Conservation (phyloP, 2,113 vertebrate species). For the Epinephelus cyanopodus region DNA sequence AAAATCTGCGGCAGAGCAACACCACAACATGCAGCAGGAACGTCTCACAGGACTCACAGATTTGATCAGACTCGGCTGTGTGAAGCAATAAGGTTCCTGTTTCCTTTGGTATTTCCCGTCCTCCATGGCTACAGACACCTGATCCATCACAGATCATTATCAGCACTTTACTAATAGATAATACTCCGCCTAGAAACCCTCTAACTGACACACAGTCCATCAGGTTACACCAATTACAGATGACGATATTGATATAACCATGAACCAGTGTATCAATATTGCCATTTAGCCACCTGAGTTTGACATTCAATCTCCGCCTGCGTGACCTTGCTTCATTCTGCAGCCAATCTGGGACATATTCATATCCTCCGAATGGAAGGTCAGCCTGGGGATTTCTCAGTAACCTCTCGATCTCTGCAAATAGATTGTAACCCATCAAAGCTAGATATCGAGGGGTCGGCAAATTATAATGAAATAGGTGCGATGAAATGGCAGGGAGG, state of each 20-base stretch:
- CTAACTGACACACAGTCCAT: slow-evolving; percentile 28
- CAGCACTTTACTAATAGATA: slow-evolving; percentile 26
- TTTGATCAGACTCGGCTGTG: neutral
- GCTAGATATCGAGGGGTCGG: slow-evolving; percentile 35
- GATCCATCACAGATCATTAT: slow-evolving; percentile 40
- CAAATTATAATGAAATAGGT: slow-evolving; percentile 43
- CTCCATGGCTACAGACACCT: neutral
- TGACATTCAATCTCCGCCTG: slow-evolving; percentile 41
- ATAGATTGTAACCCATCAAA: slow-evolving; percentile 36
- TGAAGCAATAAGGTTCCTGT: neutral
- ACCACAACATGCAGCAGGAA: neutral
- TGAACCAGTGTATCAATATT: slow-evolving; percentile 60
- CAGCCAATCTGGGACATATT: slow-evolving; percentile 29
- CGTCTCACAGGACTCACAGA: neutral
- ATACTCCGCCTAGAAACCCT: slow-evolving; percentile 11
- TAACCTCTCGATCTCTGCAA: slow-evolving; percentile 45
- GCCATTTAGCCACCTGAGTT: slow-evolving; percentile 41
- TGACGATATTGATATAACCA: slow-evolving; percentile 61
- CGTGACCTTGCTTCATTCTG: slow-evolving; percentile 48
- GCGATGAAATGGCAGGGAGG: slow-evolving; percentile 16
- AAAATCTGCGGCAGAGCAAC: neutral
- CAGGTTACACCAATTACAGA: slow-evolving; percentile 61
- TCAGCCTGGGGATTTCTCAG: slow-evolving; percentile 38
- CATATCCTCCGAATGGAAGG: slow-evolving; percentile 33
- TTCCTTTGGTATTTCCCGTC: neutral